phyloP scores from a whole-genome alignment of 1,140 invertebrate genomes.

The Megalopta genalis region DNA sequence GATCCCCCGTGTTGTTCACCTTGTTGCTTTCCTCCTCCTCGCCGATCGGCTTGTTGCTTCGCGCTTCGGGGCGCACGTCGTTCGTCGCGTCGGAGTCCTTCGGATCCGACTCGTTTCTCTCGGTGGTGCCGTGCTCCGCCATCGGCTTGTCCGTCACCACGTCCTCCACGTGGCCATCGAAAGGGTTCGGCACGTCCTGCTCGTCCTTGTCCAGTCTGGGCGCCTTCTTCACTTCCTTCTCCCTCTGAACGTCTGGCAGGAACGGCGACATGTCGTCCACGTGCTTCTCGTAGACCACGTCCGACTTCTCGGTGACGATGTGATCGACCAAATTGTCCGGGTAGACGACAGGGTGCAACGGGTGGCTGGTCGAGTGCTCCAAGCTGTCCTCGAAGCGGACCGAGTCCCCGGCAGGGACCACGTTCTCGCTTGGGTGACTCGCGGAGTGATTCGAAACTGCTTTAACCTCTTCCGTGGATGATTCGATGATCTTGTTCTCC shows the following conservation, averaged over 20 bases:
- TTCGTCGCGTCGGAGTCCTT: conserved; percentile 41
- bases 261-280: conserved; percentile 83
- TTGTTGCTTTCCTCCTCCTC: not conserved
- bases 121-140: not conserved
- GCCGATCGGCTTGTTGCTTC: not conserved
- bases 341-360: conserved; percentile 57
- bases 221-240: conserved; percentile 70
- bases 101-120: conserved; percentile 23
- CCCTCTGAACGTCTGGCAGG: conserved; percentile 80
- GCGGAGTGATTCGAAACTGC: conserved; percentile 6
- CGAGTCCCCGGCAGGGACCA: conserved; percentile 3
- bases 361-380: conserved; percentile 57
- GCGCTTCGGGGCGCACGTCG: conserved; percentile 19
- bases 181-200: conserved; percentile 74
- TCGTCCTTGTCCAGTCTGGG: conserved; percentile 77
- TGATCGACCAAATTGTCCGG: conserved; percentile 53
- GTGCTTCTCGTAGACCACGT: conserved; percentile 60
- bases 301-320: conserved; percentile 40
- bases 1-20: not conserved
- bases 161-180: conserved; percentile 73
- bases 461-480: not conserved
- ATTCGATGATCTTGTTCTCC: not conserved
- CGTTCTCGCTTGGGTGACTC: conserved; percentile 25
- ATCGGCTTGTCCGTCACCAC: conserved; percentile 54
- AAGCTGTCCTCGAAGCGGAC: conserved; percentile 24